Evolutionary conservation across 2,888 invertebrate species (phyloP).

Genomic region (Cerastis leucographa): DNA sequence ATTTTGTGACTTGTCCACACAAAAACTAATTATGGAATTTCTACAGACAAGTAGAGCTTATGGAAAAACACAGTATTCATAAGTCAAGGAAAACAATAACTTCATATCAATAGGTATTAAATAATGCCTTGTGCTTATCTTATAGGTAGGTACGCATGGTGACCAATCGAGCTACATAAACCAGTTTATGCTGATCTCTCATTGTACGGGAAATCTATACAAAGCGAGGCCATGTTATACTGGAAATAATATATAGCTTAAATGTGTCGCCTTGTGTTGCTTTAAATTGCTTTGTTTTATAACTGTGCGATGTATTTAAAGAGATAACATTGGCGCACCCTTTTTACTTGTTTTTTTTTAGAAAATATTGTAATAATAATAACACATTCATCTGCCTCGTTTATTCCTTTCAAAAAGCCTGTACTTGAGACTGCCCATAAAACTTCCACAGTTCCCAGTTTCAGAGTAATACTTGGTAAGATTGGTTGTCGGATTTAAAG

Average conservation of each 20-base stretch:
- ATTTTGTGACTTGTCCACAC: background rate
- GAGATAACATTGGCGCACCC: slow-evolving; percentile 15
- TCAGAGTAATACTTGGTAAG: background rate
- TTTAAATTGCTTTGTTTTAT: slow-evolving; percentile 1
- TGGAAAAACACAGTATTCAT: background rate
- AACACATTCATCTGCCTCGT: background rate
- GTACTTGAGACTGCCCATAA: background rate
- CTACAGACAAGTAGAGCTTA: background rate
- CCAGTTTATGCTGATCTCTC: too few relatives aligned
- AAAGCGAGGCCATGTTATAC: too few relatives aligned
- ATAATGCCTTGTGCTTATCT: slow-evolving; percentile 24
- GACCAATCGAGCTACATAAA: too few relatives aligned
- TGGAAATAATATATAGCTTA: too few relatives aligned
- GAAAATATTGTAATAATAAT: background rate
- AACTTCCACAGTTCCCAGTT: background rate
- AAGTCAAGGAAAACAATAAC: background rate
- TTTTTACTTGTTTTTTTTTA: background rate
- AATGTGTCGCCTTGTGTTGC: too few relatives aligned
- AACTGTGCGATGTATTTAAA: background rate
- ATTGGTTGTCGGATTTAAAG: background rate
- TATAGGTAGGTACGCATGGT: background rate
- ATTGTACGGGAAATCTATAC: too few relatives aligned
- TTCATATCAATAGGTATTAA: slow-evolving; percentile 11
- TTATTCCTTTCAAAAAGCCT: background rate
- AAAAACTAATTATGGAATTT: background rate